Conservation (phyloP, 1,140 invertebrate genomes). For the Argopecten irradians region DNA sequence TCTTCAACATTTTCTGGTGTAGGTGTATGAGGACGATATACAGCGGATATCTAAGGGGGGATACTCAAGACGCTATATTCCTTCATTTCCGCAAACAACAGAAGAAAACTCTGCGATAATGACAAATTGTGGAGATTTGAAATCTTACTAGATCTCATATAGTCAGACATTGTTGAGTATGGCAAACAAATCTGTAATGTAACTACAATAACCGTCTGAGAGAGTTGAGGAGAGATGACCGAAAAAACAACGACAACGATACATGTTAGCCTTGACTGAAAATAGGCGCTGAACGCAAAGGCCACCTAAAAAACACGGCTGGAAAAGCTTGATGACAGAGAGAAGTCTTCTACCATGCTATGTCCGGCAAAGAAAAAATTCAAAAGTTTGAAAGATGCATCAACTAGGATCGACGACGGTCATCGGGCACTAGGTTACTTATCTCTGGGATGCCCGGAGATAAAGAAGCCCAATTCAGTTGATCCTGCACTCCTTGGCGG, state of each 20-base stretch:
- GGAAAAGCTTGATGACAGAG: conserved; percentile 35
- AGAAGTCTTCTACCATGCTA: conserved; percentile 34
- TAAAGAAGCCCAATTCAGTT: conserved; percentile 8
- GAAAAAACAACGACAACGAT: conserved; percentile 44
- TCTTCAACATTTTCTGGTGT: not conserved
- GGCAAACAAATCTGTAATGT: no score
- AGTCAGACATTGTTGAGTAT: not conserved
- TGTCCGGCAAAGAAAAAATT: conserved; percentile 37
- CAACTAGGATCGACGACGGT: conserved; percentile 21
- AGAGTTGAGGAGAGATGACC: conserved; percentile 50
- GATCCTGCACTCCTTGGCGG: conserved; percentile 24
- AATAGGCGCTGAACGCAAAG: conserved; percentile 42
- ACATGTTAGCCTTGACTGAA: conserved; percentile 38
- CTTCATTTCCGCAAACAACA: not conserved
- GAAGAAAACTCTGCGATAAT: not conserved
- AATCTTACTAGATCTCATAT: not conserved
- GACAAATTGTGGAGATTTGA: not conserved
- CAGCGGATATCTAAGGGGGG: not conserved
- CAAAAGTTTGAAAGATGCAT: conserved; percentile 24
- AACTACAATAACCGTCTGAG: no score
- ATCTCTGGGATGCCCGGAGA: conserved; percentile 30
- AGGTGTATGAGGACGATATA: not conserved
- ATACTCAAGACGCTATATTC: not conserved
- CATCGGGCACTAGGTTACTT: conserved; percentile 37
- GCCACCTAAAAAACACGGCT: conserved; percentile 33